Percentiles rank a stretch among this genome's conserved stretches.
Conservation (phyloP, 2,888 invertebrate genomes). For the Drosophila engyochracea region DNA sequence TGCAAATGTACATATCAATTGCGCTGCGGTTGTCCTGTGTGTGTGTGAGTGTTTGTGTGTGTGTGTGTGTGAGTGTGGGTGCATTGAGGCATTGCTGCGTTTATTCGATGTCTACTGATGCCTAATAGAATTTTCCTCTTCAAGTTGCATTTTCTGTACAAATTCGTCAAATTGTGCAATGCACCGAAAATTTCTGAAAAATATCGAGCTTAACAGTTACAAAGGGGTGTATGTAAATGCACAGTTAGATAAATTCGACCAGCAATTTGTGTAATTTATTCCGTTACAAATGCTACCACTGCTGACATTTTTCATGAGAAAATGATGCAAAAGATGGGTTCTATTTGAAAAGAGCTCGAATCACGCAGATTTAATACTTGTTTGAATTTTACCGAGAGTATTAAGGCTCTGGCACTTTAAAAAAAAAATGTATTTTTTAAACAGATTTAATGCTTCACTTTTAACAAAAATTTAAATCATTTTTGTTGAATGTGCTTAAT, state of each 20-base stretch:
- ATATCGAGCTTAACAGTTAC: not conserved
- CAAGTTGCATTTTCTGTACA: conserved; percentile 11
- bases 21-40: conserved; percentile 35
- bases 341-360: not conserved
- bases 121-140: conserved; percentile 27
- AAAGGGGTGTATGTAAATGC: not conserved
- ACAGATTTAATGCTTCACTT: not conserved
- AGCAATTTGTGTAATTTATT: not conserved
- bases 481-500: not conserved
- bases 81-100: conserved; percentile 27
- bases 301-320: not conserved
- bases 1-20: conserved; percentile 54
- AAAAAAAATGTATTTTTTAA: not conserved
- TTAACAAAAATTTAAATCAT: not conserved
- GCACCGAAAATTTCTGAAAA: not conserved
- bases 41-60: not conserved
- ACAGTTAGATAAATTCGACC: not conserved
- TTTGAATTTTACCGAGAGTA: not conserved
- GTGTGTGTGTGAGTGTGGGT: conserved; percentile 5
- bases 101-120: conserved; percentile 12
- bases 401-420: not conserved
- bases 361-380: not conserved
- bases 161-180: conserved; percentile 16
- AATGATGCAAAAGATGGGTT: not conserved
- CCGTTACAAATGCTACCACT: not conserved